Base-by-base conservation (phyloP, 2,888 invertebrate species). In the Callimorpha dominula region DNA sequence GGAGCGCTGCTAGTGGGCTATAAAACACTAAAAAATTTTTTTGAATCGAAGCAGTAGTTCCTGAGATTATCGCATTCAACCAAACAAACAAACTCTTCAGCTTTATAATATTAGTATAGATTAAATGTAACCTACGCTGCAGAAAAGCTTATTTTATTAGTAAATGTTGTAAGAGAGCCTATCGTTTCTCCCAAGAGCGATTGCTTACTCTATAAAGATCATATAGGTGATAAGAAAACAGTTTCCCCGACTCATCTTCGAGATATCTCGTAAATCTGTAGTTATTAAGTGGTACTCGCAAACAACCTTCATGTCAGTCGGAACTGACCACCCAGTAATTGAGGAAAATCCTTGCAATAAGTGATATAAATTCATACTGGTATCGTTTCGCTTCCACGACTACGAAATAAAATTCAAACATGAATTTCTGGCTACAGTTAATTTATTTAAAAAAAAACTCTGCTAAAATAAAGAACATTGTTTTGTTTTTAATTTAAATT, bases 261-360 rank as follows among this genome's bases (percentile, higher is more conserved):
- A 46, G 43, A 50, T 60, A 31, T 49, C 17, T 57, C 68, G 40
- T 69, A 50, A n/a, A 40, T 69, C 69, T 49, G 50, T 69, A 50
- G 69, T 63, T 63, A 69, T 52, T 63, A 69, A 69, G 63, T 62
- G 31, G 14, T 69, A 31, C 63, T 15, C 49, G 42, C 42, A 50
- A 63, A 69, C 50, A 60, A 60, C 60, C 69, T 63, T 63, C 50
- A 42, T 40, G 69, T 42, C 69, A 63, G 54, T 65, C 52, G 65
- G 42, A 74, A 71, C 67, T 74, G 69, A 68, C 67, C 11, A 67
- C 40, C 52, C 50, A 67, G 69, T 78, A 78, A 78, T 78, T 78
- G 78, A 78, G 78, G 71, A 78, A 78, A 78, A 72, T 69, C 49
- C 65, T 57, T 17, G 54, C 40, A 69, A 20, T 71, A 74, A 77